Base-by-base conservation (phyloP, 2,888 invertebrate species). In the Amphimallon solstitiale region DNA sequence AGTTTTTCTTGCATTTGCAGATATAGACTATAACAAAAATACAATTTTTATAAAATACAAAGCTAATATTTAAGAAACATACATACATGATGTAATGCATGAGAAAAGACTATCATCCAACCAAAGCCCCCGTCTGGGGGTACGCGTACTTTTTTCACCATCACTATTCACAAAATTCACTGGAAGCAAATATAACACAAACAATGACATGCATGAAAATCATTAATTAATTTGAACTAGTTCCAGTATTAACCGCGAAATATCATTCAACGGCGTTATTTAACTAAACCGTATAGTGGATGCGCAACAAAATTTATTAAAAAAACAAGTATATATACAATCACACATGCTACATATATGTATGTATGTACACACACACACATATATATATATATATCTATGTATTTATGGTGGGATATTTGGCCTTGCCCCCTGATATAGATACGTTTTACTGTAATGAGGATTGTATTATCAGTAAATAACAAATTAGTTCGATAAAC, bases 61-160 rank as follows among this genome's bases (percentile, higher is more conserved):
- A 9, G 6, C 9, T 10, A 34, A 52, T 14, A 52, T 19, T 19
- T 15, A 0, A 21, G 17, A 49, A 48, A 2, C 19, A 37, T 70
- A 83, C 84, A 80, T 78, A 85, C 85, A 68, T 82, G 83, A 68
- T 81, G 82, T 34, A 84, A 64, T 10, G 81, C 83, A 66, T 75
- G 79, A 1, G 81, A 84, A 3, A 83, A 10, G n/a, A 83, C 82
- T 29, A 85, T 78, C n/a, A 83, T 73, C 84, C 84, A 85, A 6
- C 84, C 85, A 81, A 83, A 85, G 17, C 84, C 84, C 35, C 85
- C 85, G 72, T 85, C 82, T 1, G 85, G 85, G 10, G 84, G 80
- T 40, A 80, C 73, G 6, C 84, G 80, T 37, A 80, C 72, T 14
- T 38, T 48, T 37, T 56, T 48, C n/a, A 37, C 37, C 49, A 62